Evolutionary conservation across 2,888 invertebrate species (phyloP), one percentile per base, ranked within the genome.

Genomic region (Zaprionus obscuricornis): DNA sequence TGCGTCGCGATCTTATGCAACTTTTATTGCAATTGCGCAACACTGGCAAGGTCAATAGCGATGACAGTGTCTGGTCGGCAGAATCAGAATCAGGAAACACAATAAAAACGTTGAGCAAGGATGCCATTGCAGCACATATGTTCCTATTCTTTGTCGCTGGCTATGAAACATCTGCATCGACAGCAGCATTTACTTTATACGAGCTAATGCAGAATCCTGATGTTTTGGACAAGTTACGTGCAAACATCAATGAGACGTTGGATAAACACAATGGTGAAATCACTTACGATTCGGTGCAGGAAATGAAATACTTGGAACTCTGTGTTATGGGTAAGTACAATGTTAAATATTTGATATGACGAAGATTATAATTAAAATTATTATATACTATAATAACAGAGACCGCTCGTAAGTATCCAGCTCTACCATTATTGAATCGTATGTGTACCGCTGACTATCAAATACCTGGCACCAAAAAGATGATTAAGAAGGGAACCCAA

Each of bases 111-210:
- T 81, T 89, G 0, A 24, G 88, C 1, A 84, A 87, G 29, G 89
- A 90, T 45, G 45, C 70, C 3, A 84, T 88, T 24, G 86, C 90
- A 0, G 89, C 90, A 0, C 90, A 91, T 54, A 85, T 87, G 0
- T 87, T 90, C 16, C 68, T 91, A 10, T 91, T 91, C 60, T 90
- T 90, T 46, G 59, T 89, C 2, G 91, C 91, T 17, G 91, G 91
- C 0, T 90, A 89, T 29, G 91, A 91, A 68, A 90, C 91, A 0
- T 89, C 91, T 0, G 88, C 90, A 0, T 85, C 90, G 0, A 86
- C 90, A 0, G 74, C 90, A 1, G 82, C 89, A 11, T 90, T 88
- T 33, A 86, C 87, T 1, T 62, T 91, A 3, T 90, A 87, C 51
- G 89, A 90, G 57, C 66, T 92, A 2, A 88, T 91, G 0, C 82